Conservation (phyloP, 2,113 vertebrate genomes). For the Callaeas wilsoni region DNA sequence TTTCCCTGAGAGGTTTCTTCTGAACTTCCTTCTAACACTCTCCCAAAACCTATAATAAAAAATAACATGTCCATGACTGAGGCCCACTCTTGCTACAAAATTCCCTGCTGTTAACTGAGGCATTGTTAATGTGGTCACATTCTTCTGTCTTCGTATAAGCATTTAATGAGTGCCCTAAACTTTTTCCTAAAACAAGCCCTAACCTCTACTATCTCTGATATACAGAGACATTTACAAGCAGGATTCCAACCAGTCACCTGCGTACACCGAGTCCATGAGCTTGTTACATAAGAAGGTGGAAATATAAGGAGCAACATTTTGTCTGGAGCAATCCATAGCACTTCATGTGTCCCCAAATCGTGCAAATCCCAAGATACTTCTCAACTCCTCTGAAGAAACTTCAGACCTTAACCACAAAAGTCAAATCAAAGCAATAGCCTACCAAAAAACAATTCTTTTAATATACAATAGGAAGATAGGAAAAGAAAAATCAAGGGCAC, state of each 20-base stretch:
- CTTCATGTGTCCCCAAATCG: accelerated
- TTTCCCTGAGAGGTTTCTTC: neutral
- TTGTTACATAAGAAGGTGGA: neutral
- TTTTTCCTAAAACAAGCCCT: neutral
- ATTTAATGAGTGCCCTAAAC: neutral
- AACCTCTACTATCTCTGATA: neutral
- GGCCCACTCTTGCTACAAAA: neutral
- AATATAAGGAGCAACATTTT: neutral
- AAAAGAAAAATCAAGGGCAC: neutral
- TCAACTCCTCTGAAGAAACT: neutral
- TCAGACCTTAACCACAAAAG: neutral
- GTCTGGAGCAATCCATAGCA: neutral
- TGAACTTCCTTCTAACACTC: neutral
- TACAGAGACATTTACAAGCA: neutral
- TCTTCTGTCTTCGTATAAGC: neutral
- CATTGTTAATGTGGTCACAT: neutral
- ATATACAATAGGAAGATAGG: neutral
- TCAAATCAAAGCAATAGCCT: neutral
- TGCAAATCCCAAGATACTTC: neutral
- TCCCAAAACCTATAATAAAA: neutral
- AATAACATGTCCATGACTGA: neutral
- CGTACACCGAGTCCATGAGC: neutral
- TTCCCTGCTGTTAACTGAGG: neutral
- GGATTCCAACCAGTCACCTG: neutral
- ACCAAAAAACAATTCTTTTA: neutral